Percentiles rank a stretch among this genome's conserved stretches.
phyloP scores from a whole-genome alignment of 64 coral and sea anemone genomes.

The Dendronephthya gigantea region DNA sequence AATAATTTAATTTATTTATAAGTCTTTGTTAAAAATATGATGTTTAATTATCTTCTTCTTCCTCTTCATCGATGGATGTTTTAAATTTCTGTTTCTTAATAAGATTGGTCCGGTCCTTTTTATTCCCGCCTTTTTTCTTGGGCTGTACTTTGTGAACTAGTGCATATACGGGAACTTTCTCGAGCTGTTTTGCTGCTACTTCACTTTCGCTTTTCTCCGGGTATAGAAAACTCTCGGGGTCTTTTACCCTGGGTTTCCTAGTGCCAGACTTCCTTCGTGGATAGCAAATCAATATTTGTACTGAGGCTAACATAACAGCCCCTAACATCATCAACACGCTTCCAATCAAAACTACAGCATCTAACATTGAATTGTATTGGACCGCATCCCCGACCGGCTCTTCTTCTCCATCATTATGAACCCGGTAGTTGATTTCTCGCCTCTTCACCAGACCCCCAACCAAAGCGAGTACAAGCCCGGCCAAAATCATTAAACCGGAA shows the following conservation, averaged over 20 bases:
- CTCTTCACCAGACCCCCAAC: background rate
- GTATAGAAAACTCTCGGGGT: background rate
- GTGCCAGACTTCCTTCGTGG: background rate
- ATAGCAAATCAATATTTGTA: constrained; percentile 3
- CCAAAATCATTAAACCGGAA: constrained; percentile 4
- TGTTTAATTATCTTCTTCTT: background rate
- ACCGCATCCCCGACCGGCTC: background rate
- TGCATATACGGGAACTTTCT: constrained; percentile 7
- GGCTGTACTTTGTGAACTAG: constrained; percentile 9
- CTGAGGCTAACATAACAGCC: background rate
- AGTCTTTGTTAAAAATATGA: too few species aligned
- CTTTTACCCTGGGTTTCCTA: background rate
- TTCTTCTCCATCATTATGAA: background rate
- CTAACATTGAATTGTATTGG: constrained; percentile 9
- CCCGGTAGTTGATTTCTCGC: background rate
- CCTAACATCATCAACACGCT: constrained; percentile 1
- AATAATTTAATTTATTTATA: background rate
- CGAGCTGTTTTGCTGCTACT: background rate
- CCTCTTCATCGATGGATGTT: background rate
- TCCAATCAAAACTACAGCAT: background rate
- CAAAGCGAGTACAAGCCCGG: background rate
- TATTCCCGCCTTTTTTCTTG: constrained; percentile 1
- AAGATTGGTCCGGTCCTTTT: background rate
- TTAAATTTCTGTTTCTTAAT: constrained; percentile 7
- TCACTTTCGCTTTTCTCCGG: constrained; percentile 8